Evolutionary conservation across 2,888 invertebrate species (phyloP).

Genomic region (Drosophila infuscata): DNA sequence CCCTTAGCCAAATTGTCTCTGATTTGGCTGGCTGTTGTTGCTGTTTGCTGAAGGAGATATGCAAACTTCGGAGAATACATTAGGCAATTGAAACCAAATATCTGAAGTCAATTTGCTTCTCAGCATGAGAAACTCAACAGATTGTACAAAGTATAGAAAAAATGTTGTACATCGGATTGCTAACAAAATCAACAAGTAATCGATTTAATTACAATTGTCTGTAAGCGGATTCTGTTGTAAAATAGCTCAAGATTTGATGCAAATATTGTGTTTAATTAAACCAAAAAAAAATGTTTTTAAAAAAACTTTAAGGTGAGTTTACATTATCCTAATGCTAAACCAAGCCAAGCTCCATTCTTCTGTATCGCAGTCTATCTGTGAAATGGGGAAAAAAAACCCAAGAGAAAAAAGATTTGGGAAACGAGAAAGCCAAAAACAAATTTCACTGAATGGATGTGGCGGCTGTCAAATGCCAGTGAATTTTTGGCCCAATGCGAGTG

Average conservation of each 20-base stretch:
- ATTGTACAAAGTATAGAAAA: neutral
- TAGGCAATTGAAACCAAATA: neutral
- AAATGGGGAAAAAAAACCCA: conserved; percentile 2
- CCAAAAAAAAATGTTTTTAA: no score
- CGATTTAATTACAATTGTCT: neutral
- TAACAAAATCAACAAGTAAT: neutral
- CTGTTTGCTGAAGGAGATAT: neutral
- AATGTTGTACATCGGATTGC: neutral
- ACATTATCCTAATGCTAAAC: conserved; percentile 44
- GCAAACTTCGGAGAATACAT: conserved; percentile 3
- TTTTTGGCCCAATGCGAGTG: conserved; percentile 56
- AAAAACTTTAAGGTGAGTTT: conserved; percentile 32
- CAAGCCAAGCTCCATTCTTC: neutral
- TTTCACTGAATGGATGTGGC: conserved; percentile 70
- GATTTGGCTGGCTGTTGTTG: neutral
- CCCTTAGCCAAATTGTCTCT: neutral
- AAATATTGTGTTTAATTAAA: no score
- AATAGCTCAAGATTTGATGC: neutral
- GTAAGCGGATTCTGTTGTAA: neutral
- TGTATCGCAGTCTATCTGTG: conserved; percentile 5
- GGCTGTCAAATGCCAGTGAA: conserved; percentile 77
- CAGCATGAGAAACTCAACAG: conserved; percentile 4
- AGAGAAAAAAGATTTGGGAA: conserved; percentile 8
- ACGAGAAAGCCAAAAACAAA: conserved; percentile 44
- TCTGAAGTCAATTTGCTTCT: neutral